Evolutionary conservation across 2,113 vertebrate genomes (phyloP).

Genomic region (Brachyhypopomus occidentalis): DNA sequence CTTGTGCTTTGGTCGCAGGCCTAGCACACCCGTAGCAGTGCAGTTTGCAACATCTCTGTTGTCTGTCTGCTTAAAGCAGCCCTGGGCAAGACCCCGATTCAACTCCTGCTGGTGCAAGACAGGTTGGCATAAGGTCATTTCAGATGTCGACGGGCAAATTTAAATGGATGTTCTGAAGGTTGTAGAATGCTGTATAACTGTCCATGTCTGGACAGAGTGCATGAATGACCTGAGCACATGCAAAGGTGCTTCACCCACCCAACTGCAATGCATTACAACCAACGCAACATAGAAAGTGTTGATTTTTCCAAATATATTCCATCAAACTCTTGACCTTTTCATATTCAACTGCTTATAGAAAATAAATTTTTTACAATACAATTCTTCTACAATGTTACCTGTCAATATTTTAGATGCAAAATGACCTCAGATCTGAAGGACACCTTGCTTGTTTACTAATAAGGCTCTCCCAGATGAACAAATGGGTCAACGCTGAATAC

Average conservation of each 20-base stretch:
- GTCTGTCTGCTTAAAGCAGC: neutral
- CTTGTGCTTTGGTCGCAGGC: neutral
- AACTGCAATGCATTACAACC: neutral
- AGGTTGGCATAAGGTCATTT: slow-evolving; percentile 7
- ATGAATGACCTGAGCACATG: neutral
- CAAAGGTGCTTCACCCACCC: neutral
- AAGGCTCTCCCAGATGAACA: neutral
- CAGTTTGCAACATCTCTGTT: neutral
- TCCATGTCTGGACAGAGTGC: neutral
- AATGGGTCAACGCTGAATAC: neutral
- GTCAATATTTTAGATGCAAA: neutral
- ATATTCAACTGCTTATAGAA: too few species aligned
- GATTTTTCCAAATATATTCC: too few species aligned
- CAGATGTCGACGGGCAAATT: neutral
- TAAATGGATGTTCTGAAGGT: slow-evolving; percentile 4
- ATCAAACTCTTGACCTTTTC: too few species aligned
- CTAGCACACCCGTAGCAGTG: neutral
- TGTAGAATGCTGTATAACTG: neutral
- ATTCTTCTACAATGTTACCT: neutral
- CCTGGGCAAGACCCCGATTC: neutral
- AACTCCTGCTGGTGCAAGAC: neutral
- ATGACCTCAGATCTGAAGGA: neutral
- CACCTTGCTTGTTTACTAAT: neutral
- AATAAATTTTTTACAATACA: too few species aligned
- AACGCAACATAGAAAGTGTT: neutral